Conservation (phyloP, 2,888 invertebrate genomes). For the Meteorus colon region DNA sequence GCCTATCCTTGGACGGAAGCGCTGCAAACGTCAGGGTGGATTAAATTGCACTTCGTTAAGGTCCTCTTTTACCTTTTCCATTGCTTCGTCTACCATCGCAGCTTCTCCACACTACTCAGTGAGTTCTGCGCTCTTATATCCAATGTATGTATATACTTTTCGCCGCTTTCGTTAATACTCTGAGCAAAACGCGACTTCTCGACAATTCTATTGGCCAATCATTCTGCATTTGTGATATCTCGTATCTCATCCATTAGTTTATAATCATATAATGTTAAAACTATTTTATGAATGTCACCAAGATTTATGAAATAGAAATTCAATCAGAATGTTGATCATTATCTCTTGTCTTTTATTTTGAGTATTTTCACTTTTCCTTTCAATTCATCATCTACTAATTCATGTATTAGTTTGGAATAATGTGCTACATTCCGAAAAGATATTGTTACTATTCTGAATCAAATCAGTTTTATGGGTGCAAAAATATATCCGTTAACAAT, state of each 20-base stretch:
- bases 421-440: too few species aligned
- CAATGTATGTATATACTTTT: constrained; percentile 9
- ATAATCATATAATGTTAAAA: constrained; percentile 42
- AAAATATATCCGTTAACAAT: too few species aligned
- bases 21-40: constrained; percentile 50
- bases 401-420: too few species aligned
- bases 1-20: constrained; percentile 28
- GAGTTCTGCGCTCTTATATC: neutral
- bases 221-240: constrained; percentile 35
- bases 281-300: constrained; percentile 13
- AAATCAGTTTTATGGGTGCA: too few species aligned
- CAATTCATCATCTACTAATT: neutral
- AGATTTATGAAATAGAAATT: constrained; percentile 25
- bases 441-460: too few species aligned
- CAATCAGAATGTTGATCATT: constrained; percentile 9
- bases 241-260: constrained; percentile 44
- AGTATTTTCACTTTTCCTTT: constrained; percentile 40
- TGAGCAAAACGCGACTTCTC: constrained; percentile 18
- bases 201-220: constrained; percentile 33
- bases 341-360: constrained; percentile 23
- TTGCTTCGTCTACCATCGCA: constrained; percentile 33
- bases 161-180: constrained; percentile 44
- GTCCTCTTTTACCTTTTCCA: constrained; percentile 52
- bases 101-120: constrained; percentile 3
- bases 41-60: constrained; percentile 58